These are phyloP conservation scores for Cyanistes caeruleus DNA, from an alignment of 2,113 vertebrate genomes.

Conservation along the genomic window DNA sequence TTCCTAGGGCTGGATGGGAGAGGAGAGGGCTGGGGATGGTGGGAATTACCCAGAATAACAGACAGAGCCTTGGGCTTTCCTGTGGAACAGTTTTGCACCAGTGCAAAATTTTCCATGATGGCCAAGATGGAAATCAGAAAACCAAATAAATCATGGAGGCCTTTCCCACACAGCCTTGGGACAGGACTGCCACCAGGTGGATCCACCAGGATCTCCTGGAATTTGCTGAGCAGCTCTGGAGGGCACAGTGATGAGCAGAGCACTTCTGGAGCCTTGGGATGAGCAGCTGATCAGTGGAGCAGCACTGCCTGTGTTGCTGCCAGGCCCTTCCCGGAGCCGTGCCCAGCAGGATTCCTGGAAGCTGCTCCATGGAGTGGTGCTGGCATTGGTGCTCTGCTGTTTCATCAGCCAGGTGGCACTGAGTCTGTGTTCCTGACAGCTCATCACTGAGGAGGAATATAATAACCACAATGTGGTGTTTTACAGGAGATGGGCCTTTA, in stretches of 20 bases:
- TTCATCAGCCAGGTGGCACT: not conserved
- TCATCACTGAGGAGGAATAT: not conserved
- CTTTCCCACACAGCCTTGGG: not conserved
- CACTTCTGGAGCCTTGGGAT: not conserved
- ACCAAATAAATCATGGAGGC: not conserved
- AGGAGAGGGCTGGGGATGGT: not conserved
- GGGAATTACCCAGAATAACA: not conserved
- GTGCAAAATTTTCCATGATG: not conserved
- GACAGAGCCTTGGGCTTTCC: not conserved
- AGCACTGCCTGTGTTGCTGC: not conserved
- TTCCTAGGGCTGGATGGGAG: not conserved
- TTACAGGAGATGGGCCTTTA: conserved; percentile 2
- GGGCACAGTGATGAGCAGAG: not conserved
- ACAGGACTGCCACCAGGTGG: not conserved
- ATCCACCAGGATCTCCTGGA: not conserved
- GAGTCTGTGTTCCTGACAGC: conserved; percentile 11
- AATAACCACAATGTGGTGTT: not conserved
- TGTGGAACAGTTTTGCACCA: not conserved
- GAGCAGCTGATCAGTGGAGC: not conserved
- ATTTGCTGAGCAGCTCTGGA: not conserved
- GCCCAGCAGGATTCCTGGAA: not conserved
- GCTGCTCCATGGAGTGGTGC: not conserved
- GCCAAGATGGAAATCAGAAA: not conserved
- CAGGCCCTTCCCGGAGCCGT: not conserved
- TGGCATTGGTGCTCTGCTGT: not conserved